phyloP scores from a whole-genome alignment of 1,140 invertebrate species.

The Drosophila dunni region DNA sequence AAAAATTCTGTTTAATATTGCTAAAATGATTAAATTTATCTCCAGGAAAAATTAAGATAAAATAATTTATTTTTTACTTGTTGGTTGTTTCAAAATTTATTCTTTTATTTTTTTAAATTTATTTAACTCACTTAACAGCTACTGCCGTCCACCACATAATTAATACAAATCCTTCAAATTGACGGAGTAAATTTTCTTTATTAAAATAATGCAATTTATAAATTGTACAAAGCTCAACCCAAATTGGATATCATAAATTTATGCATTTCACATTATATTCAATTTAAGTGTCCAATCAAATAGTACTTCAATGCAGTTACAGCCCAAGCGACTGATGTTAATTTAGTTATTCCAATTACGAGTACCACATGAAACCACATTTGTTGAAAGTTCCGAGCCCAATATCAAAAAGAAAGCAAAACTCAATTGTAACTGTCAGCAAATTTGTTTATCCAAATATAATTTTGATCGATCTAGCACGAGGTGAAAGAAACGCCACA shows the following conservation, averaged over 20 bases:
- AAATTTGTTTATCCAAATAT: conserved; percentile 22
- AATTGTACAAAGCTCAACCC: conserved; percentile 9
- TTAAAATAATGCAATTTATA: background rate
- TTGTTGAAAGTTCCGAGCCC: background rate
- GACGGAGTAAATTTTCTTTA: conserved; percentile 26
- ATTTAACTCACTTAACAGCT: too few species aligned
- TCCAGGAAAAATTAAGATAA: too few species aligned
- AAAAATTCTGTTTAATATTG: too few species aligned
- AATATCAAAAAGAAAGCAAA: background rate
- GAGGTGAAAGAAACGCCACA: conserved; percentile 10
- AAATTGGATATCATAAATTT: conserved; percentile 4
- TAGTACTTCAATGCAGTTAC: too few species aligned
- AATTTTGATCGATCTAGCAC: conserved; percentile 35
- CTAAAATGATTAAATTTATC: too few species aligned
- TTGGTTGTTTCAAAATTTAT: too few species aligned
- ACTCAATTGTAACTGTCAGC: conserved; percentile 5
- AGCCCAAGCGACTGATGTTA: background rate
- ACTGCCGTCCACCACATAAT: too few species aligned
- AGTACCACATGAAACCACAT: background rate
- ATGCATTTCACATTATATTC: background rate
- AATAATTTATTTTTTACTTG: too few species aligned
- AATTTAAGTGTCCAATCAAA: background rate
- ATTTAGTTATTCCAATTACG: background rate
- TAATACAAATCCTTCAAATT: too few species aligned
- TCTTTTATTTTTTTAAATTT: too few species aligned